Evolutionary conservation across 23 tunicate species (phyloP).

Genomic region (Halocynthia aurantium): DNA sequence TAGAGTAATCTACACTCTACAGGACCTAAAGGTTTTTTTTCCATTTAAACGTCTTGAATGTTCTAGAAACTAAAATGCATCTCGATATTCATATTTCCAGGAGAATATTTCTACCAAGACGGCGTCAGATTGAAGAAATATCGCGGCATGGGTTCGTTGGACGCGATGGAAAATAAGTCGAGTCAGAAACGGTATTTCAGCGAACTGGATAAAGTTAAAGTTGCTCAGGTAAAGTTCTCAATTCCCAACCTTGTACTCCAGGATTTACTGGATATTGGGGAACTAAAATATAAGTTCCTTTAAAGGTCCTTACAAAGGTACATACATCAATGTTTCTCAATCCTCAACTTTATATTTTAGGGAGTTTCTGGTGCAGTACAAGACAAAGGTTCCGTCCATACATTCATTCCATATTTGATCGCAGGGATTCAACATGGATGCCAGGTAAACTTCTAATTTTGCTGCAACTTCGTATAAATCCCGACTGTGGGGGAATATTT

Average conservation of each 20-base stretch:
- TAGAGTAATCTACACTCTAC: too few relatives aligned
- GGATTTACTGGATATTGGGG: too few relatives aligned
- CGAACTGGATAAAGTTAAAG: conserved; percentile 83
- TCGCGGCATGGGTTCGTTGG: conserved; percentile 95
- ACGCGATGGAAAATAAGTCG: conserved; percentile 77
- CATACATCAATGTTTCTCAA: not conserved
- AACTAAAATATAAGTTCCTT: too few relatives aligned
- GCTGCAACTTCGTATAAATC: too few relatives aligned
- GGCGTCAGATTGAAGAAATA: conserved; percentile 92
- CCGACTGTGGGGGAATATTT: too few relatives aligned
- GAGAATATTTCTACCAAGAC: conserved; percentile 95
- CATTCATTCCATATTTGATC: conserved; percentile 83
- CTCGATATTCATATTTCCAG: conserved; percentile 3
- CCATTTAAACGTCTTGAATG: too few relatives aligned
- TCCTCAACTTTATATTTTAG: not conserved
- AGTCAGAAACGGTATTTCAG: conserved; percentile 81
- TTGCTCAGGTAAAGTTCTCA: conserved; percentile 45
- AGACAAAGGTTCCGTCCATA: conserved; percentile 91
- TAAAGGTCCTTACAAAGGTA: too few relatives aligned
- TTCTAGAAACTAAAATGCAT: too few relatives aligned
- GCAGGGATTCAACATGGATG: conserved; percentile 97
- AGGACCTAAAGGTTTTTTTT: too few relatives aligned
- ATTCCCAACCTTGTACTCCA: not conserved
- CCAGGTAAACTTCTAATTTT: conserved; percentile 17
- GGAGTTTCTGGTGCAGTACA: conserved; percentile 98